Conservation (phyloP, 1,140 invertebrate species). For the Mercenaria mercenaria region DNA sequence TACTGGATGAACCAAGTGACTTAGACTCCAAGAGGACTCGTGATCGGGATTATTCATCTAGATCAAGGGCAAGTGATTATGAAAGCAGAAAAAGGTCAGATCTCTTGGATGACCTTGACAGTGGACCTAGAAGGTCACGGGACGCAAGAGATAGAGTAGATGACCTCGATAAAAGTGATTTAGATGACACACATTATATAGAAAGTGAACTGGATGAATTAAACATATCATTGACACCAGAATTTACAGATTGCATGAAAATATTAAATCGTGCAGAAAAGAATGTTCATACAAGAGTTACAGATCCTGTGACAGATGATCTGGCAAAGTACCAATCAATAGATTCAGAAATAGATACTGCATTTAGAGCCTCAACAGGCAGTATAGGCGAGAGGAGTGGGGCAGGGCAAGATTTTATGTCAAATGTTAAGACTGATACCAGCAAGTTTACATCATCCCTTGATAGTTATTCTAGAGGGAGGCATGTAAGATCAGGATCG, state of each 20-base stretch:
- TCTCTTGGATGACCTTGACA: not conserved
- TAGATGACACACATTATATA: constrained; percentile 79
- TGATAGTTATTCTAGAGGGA: constrained; percentile 39
- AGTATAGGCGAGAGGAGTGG: constrained; percentile 47
- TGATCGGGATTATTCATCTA: constrained; percentile 35
- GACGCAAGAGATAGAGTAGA: not conserved
- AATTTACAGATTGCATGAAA: constrained; percentile 84
- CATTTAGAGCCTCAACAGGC: constrained; percentile 57
- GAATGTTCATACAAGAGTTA: constrained; percentile 76
- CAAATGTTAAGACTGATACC: constrained; percentile 47
- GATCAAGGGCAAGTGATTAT: constrained; percentile 38
- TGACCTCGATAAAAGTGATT: constrained; percentile 56
- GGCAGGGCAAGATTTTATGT: constrained; percentile 16
- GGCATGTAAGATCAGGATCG: constrained; percentile 59
- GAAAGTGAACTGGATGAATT: constrained; percentile 79
- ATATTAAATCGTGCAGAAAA: constrained; percentile 84
- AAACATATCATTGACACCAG: constrained; percentile 83
- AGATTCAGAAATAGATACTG: constrained; percentile 45
- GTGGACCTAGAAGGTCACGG: not conserved
- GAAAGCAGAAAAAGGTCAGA: constrained; percentile 34
- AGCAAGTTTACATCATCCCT: constrained; percentile 52
- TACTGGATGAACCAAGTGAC: constrained; percentile 69
- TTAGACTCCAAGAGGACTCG: constrained; percentile 30
- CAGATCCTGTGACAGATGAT: constrained; percentile 22
- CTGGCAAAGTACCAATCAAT: not conserved